phyloP scores from a whole-genome alignment of 23 tunicate species.

The Styela plicata region DNA sequence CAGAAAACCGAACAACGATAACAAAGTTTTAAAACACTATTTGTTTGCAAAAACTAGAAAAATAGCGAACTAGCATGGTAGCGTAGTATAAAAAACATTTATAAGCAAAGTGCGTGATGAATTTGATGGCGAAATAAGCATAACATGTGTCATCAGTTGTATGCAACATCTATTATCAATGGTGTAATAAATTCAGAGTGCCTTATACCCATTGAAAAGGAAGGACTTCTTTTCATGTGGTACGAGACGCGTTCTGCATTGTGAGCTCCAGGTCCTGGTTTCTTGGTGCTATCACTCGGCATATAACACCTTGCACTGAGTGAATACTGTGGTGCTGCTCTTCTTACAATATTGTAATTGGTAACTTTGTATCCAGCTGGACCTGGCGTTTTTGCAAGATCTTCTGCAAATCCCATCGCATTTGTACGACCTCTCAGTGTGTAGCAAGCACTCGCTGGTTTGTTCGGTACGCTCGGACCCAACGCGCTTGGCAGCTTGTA shows the following conservation, averaged over 20 bases:
- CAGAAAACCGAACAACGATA: too few species aligned
- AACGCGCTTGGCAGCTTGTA: conserved; percentile 73
- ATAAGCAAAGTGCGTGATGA: background rate
- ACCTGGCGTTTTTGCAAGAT: conserved; percentile 82
- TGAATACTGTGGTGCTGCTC: conserved; percentile 74
- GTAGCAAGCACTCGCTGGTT: conserved; percentile 59
- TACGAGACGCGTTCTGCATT: conserved; percentile 78
- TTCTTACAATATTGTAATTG: conserved; percentile 37
- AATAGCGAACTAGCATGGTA: too few species aligned
- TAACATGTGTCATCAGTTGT: background rate
- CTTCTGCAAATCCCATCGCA: conserved; percentile 75
- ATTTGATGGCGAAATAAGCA: background rate
- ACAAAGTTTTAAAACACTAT: too few species aligned
- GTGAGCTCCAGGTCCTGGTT: conserved; percentile 95
- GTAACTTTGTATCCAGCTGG: conserved; percentile 83
- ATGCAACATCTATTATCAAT: conserved; percentile 53
- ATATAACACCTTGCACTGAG: conserved; percentile 79
- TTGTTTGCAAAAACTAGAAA: too few species aligned
- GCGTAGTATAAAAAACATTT: too few species aligned
- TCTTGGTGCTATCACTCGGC: conserved; percentile 88
- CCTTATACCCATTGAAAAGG: conserved; percentile 82
- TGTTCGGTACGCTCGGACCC: conserved; percentile 87
- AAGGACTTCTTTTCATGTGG: conserved; percentile 55
- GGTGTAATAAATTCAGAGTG: conserved; percentile 93
- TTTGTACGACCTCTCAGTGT: conserved; percentile 79